Conservation (phyloP, 2,113 vertebrate species). For the Malurus cyaneus region DNA sequence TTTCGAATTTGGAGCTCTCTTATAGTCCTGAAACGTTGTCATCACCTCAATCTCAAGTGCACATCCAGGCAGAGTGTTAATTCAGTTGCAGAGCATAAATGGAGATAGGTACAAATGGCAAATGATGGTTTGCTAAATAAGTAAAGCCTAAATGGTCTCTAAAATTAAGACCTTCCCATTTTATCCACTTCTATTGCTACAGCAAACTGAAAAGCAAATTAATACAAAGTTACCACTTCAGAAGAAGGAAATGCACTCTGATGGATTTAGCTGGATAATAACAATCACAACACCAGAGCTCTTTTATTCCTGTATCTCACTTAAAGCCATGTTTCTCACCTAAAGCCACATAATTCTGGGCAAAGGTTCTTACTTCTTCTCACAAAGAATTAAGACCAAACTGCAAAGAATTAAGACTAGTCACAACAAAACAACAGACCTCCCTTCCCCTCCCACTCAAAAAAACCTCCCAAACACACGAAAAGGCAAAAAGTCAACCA, state of each 20-base stretch:
- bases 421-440: neutral
- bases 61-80: neutral
- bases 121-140: neutral
- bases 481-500: neutral
- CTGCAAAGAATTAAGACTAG: neutral
- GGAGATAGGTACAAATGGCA: neutral
- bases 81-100: neutral
- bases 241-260: neutral
- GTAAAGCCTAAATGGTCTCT: neutral
- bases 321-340: neutral
- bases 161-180: neutral
- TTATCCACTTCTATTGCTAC: neutral
- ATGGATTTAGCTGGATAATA: neutral
- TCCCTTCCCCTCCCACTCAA: accelerated
- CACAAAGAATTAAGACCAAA: neutral
- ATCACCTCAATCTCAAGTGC: neutral
- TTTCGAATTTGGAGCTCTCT: neutral
- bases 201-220: neutral
- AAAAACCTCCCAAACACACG: neutral
- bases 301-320: neutral
- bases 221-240: neutral
- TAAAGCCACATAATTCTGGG: neutral
- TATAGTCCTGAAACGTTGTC: neutral
- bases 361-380: neutral
- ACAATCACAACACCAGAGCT: neutral